Evolutionary conservation across 2,113 vertebrate species (phyloP).

Genomic region (Bostrychus sinensis): DNA sequence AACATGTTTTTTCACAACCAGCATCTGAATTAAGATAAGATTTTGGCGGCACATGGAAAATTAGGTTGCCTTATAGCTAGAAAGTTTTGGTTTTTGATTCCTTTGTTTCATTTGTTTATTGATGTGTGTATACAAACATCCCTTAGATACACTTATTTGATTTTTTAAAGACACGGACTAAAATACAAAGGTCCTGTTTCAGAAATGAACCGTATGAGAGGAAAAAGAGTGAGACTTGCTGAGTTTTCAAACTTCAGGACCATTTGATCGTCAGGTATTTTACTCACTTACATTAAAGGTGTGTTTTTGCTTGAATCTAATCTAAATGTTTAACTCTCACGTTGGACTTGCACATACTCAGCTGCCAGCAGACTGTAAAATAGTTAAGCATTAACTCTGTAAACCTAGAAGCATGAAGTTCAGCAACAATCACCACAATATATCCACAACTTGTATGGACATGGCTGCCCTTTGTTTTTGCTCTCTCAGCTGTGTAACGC

Average conservation of each 20-base stretch:
- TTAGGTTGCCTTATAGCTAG: too few species aligned
- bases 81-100: too few species aligned
- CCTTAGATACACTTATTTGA: too few species aligned
- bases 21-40: too few species aligned
- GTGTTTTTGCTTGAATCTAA: constrained; percentile 4
- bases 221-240: background rate
- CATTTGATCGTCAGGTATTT: background rate
- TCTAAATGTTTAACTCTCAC: constrained; percentile 8
- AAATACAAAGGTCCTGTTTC: background rate
- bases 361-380: constrained; percentile 21
- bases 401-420: constrained; percentile 9
- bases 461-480: constrained; percentile 35
- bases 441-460: constrained; percentile 7
- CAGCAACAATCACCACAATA: constrained; percentile 3
- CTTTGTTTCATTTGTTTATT: too few species aligned
- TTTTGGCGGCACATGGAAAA: too few species aligned
- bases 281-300: background rate
- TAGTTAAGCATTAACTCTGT: constrained; percentile 9
- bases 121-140: too few species aligned
- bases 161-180: too few species aligned
- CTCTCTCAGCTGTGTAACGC: constrained; percentile 27
- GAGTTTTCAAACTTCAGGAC: too few species aligned
- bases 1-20: too few species aligned
- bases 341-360: constrained; percentile 4
- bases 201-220: background rate